A percentile compares a stretch with the other conserved stretches of the same genome.
Evolutionary conservation across 2,797 vertebrate genomes (phyloP).

Genomic region (Sebastes matsubarae): DNA sequence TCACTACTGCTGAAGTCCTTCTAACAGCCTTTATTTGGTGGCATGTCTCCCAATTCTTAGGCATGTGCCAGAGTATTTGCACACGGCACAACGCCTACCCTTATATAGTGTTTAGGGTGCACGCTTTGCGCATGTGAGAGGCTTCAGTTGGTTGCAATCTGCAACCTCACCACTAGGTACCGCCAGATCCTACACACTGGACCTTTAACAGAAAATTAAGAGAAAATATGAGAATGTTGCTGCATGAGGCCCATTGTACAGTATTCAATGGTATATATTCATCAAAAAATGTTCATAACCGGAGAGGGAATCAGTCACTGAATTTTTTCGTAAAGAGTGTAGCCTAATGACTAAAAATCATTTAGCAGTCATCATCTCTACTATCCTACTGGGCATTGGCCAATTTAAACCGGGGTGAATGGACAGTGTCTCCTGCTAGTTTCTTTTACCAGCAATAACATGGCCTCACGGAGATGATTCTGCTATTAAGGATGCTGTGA

Average conservation of each 20-base stretch:
- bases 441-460: conserved; percentile 2
- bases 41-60: no score
- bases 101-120: not conserved
- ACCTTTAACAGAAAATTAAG: no score
- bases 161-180: no score
- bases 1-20: no score
- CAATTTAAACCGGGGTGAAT: not conserved
- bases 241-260: not conserved
- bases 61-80: no score
- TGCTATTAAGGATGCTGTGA: conserved; percentile 19
- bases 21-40: rapidly evolving
- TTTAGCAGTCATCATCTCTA: not conserved
- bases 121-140: rapidly evolving
- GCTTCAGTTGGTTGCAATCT: no score
- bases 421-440: not conserved
- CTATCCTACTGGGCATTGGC: not conserved
- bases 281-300: not conserved
- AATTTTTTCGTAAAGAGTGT: not conserved
- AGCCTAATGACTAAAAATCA: not conserved
- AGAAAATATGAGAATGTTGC: no score
- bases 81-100: no score
- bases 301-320: not conserved
- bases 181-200: no score
- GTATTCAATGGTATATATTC: not conserved
- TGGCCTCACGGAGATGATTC: conserved; percentile 5